phyloP scores from a whole-genome alignment of 2,113 vertebrate species.

The Vidua macroura region DNA sequence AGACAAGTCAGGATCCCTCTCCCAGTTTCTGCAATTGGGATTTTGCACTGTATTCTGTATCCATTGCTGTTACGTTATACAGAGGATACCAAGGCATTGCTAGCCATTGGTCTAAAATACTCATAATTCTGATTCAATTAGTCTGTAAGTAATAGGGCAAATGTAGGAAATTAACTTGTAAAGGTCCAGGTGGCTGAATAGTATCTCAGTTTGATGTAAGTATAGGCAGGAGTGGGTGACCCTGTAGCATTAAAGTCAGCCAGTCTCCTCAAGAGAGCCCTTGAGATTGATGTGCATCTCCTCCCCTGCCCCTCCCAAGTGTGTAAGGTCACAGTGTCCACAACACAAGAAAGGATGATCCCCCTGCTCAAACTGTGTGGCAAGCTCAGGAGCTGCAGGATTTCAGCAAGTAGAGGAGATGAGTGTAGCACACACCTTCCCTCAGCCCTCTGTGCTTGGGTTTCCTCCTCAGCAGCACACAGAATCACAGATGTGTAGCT shows the following conservation, averaged over 20 bases:
- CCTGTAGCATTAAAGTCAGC: neutral
- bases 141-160: neutral
- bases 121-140: neutral
- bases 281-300: neutral
- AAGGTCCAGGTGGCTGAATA: neutral
- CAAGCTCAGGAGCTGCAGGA: neutral
- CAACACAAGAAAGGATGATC: neutral
- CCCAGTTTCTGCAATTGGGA: neutral
- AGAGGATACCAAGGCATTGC: neutral
- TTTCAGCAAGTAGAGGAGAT: neutral
- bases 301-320: neutral
- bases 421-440: neutral
- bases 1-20: neutral
- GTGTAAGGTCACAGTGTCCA: neutral
- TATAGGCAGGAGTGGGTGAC: neutral
- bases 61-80: neutral
- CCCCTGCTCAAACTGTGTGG: neutral
- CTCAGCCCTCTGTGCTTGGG: neutral
- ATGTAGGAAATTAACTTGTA: neutral
- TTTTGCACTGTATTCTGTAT: neutral
- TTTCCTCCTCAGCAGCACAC: neutral
- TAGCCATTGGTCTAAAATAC: neutral
- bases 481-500: neutral
- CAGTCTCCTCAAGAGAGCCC: neutral
- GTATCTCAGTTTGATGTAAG: neutral